Percentiles rank a stretch among this genome's conserved stretches.
These are phyloP conservation scores for Protonemura montana DNA, from an alignment of 2,888 invertebrate species.

Conservation along the genomic window DNA sequence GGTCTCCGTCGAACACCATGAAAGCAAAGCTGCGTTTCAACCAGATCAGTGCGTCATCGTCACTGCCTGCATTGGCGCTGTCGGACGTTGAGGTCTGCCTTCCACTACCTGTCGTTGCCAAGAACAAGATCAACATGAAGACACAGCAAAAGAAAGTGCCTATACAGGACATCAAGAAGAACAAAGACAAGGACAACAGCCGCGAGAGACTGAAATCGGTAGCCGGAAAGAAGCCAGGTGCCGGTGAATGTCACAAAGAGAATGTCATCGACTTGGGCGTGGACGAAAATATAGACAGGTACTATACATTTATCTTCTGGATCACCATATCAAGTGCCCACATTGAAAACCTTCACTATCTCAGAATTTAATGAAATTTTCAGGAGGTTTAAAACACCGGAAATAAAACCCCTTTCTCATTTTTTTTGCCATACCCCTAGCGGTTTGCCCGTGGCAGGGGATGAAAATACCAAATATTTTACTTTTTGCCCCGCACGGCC, in stretches of 20 bases:
- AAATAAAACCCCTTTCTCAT: too few relatives aligned
- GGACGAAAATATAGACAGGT: constrained; percentile 1
- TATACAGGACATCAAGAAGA: constrained; percentile 19
- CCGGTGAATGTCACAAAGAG: neutral
- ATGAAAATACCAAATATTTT: too few relatives aligned
- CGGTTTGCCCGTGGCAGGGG: too few relatives aligned
- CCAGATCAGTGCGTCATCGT: constrained; percentile 83
- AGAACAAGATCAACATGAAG: neutral
- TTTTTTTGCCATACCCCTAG: too few relatives aligned
- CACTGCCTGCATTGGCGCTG: constrained; percentile 74
- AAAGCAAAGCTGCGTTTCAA: constrained; percentile 72
- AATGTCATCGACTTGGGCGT: neutral
- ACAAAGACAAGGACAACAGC: constrained; percentile 35
- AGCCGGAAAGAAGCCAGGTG: neutral
- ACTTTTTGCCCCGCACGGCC: too few relatives aligned
- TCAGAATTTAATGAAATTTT: too few relatives aligned
- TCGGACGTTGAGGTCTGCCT: constrained; percentile 52
- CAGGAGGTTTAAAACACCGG: too few relatives aligned
- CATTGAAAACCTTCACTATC: too few relatives aligned
- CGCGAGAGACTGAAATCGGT: constrained; percentile 7
- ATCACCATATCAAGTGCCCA: too few relatives aligned
- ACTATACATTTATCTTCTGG: neutral
- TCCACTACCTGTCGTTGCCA: neutral
- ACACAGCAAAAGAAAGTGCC: neutral
- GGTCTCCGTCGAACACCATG: constrained; percentile 54